Evolutionary conservation across 2,113 vertebrate species (phyloP).

Genomic region (Odobenus rosmarus): DNA sequence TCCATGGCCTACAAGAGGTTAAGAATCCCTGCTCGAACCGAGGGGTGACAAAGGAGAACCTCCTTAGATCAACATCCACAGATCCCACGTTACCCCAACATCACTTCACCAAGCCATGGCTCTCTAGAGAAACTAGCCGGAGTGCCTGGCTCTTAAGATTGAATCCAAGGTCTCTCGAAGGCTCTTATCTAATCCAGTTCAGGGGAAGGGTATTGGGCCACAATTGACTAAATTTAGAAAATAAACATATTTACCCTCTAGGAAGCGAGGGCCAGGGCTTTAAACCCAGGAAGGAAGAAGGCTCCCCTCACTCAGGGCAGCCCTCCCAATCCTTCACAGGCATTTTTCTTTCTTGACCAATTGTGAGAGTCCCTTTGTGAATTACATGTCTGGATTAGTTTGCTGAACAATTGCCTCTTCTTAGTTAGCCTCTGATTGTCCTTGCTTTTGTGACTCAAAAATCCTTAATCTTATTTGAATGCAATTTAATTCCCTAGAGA

Average conservation of each 20-base stretch:
- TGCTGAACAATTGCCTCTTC: conserved; percentile 68
- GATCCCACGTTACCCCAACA: neutral
- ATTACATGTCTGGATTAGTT: conserved; percentile 68
- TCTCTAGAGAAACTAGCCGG: neutral
- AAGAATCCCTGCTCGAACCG: neutral
- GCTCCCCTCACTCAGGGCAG: neutral
- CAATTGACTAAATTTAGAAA: neutral
- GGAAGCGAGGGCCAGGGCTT: neutral
- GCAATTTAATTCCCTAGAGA: conserved; percentile 79
- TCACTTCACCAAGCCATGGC: too few relatives aligned
- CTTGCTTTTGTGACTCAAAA: conserved; percentile 79
- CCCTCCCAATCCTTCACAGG: neutral
- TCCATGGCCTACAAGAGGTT: neutral
- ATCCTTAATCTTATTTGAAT: conserved; percentile 79
- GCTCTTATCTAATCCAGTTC: neutral
- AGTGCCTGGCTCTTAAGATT: neutral
- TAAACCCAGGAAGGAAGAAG: neutral
- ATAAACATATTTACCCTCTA: neutral
- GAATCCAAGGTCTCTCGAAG: neutral
- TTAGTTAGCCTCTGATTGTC: conserved; percentile 75
- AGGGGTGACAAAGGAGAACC: neutral
- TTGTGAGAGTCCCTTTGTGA: conserved; percentile 61
- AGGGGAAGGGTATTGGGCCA: neutral
- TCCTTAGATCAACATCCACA: neutral
- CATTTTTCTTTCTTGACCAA: neutral